Conservation (phyloP, 2,888 invertebrate species). For the Himalopsyche tibetana region DNA sequence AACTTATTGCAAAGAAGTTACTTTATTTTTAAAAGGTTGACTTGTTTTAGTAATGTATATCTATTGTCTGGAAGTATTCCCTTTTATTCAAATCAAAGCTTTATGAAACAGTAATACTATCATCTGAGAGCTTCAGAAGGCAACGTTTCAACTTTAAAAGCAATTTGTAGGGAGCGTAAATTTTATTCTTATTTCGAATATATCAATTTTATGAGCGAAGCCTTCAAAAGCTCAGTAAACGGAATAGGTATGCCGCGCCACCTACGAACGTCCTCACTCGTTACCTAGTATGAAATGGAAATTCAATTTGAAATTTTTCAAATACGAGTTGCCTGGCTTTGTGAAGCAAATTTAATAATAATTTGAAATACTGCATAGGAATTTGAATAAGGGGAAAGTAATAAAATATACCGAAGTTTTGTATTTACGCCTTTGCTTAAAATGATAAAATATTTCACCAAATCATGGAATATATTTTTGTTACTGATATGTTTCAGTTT, state of each 20-base stretch:
- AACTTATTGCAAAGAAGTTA: no score
- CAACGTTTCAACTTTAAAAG: background rate
- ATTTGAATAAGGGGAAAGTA: constrained; percentile 4
- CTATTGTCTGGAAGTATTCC: background rate
- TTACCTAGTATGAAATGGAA: constrained; percentile 31
- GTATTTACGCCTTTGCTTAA: no score
- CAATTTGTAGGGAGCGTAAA: background rate
- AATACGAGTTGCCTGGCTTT: constrained; percentile 2
- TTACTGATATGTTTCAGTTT: no score
- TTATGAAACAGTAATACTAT: constrained; percentile 32
- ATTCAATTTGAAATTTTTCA: constrained; percentile 36
- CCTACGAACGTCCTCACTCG: background rate
- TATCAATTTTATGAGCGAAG: constrained; percentile 56
- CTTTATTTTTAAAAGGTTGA: no score
- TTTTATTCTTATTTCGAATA: constrained; percentile 38
- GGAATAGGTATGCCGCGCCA: background rate
- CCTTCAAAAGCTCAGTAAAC: constrained; percentile 12
- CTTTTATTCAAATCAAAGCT: constrained; percentile 2
- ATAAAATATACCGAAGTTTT: background rate
- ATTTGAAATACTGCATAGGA: background rate
- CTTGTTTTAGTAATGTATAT: no score
- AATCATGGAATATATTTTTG: no score
- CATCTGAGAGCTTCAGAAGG: background rate
- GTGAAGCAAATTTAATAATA: background rate
- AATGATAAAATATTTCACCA: no score